Base-by-base conservation (phyloP, 2,113 vertebrate species). In the Carassius auratus region DNA sequence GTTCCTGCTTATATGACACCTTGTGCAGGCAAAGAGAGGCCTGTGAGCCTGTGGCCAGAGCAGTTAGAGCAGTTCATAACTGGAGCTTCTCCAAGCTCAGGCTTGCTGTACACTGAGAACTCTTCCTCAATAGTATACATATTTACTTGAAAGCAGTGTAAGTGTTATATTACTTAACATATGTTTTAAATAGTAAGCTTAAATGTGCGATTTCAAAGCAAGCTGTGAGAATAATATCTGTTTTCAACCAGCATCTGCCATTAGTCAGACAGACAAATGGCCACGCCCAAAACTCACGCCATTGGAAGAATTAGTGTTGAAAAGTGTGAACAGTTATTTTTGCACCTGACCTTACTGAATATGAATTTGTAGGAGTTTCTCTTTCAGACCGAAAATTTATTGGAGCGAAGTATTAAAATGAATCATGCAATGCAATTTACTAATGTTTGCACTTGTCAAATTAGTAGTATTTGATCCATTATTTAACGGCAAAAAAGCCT, bases 1-100 rank as follows among this genome's bases (percentile, higher is more conserved):
- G 73, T 38, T 74, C 50, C 73, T 45, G 61, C 74, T 86, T 42
- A 23, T 57, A 17, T 79, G 73, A 19, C 66, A 83, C 50, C 5
- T 36, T 66, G 57, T 23, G 8, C 42, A 59, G 26, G 21, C 33
- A 3, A 62, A 52, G 84, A 73, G 42, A 38, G 42, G 45, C 33
- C 5, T 19, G 33, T 23, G n/a, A 57, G 59, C 3, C 73, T 85
- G 50, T 66, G 64, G 45, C 50, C 42, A 23, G n/a, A 45, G 33
- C 62, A 57, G 42, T 79, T 14, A 50, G 13, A 45, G 33, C 3
- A 17, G 33, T 21, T 19, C 21, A 71, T 42, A 19, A 71, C 68
- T 38, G 36, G 19, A 3, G 21, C 42, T 75, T 12, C 42, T 50
- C 26, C n/a, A 66, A 66, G 9, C 45, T 13, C 45, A 13, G 45